phyloP scores from a whole-genome alignment of 2,888 invertebrate species.

The Himalopsyche japonica region DNA sequence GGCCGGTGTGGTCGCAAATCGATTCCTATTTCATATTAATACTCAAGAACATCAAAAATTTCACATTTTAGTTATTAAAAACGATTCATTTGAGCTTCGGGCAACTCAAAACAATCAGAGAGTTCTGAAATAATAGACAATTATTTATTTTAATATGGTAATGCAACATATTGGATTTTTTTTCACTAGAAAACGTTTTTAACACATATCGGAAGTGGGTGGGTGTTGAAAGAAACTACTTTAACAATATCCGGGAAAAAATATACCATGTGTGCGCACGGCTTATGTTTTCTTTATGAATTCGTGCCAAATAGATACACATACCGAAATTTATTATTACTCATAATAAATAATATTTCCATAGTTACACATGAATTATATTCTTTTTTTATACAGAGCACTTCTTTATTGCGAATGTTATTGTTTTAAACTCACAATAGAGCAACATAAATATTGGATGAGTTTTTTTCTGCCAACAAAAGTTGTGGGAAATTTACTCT shows the following conservation, averaged over 20 bases:
- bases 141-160: not conserved
- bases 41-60: not conserved
- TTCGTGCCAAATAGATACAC: not conserved
- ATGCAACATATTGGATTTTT: not conserved
- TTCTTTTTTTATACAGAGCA: too few species aligned
- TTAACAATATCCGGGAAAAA: not conserved
- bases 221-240: not conserved
- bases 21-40: not conserved
- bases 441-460: too few species aligned
- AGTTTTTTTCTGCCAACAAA: too few species aligned
- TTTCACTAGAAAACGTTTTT: not conserved
- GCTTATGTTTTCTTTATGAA: not conserved
- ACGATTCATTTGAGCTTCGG: not conserved
- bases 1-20: not conserved
- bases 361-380: not conserved
- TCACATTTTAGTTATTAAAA: not conserved
- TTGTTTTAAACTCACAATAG: too few species aligned
- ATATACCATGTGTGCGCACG: not conserved
- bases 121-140: not conserved
- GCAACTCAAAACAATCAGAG: not conserved
- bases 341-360: not conserved
- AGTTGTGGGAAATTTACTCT: too few species aligned
- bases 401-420: too few species aligned
- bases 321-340: too few species aligned
- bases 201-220: not conserved